These are phyloP conservation scores for Aphidius colemani DNA, from an alignment of 2,888 invertebrate species.

Conservation along the genomic window DNA sequence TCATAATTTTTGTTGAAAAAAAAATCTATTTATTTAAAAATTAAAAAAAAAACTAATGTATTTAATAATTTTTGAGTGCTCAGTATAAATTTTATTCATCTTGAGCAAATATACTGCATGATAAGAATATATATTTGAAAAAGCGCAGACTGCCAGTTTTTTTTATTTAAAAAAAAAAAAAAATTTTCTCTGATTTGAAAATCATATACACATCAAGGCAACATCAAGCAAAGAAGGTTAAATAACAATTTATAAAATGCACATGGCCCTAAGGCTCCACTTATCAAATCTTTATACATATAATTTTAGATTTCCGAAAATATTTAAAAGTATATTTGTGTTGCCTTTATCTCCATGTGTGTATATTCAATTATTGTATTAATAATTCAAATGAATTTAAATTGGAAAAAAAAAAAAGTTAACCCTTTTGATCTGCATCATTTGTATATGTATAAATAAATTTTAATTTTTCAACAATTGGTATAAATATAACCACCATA, in stretches of 20 bases:
- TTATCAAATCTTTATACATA: conserved; percentile 34
- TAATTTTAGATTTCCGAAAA: conserved; percentile 42
- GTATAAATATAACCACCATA: too few relatives aligned
- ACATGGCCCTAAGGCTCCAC: conserved; percentile 37
- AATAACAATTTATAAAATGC: conserved; percentile 2
- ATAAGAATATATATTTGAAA: conserved; percentile 33
- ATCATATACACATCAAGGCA: too few relatives aligned
- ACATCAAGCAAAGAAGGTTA: too few relatives aligned
- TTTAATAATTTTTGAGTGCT: conserved; percentile 1
- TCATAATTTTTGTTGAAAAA: too few relatives aligned
- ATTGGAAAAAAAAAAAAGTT: not conserved
- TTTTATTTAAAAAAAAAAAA: too few relatives aligned
- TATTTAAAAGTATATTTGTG: not conserved
- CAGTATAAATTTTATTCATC: not conserved
- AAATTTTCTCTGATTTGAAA: too few relatives aligned
- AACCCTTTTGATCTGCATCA: too few relatives aligned
- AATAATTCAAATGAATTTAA: not conserved
- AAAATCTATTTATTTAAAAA: too few relatives aligned
- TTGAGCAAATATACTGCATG: conserved; percentile 22
- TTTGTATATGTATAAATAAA: too few relatives aligned
- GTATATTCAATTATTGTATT: not conserved
- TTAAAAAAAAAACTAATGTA: too few relatives aligned
- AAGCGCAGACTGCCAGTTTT: conserved; percentile 30
- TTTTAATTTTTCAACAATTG: too few relatives aligned
- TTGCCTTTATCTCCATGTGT: not conserved